Evolutionary conservation across 2,888 invertebrate species (phyloP).

Genomic region (Andrena dorsata): DNA sequence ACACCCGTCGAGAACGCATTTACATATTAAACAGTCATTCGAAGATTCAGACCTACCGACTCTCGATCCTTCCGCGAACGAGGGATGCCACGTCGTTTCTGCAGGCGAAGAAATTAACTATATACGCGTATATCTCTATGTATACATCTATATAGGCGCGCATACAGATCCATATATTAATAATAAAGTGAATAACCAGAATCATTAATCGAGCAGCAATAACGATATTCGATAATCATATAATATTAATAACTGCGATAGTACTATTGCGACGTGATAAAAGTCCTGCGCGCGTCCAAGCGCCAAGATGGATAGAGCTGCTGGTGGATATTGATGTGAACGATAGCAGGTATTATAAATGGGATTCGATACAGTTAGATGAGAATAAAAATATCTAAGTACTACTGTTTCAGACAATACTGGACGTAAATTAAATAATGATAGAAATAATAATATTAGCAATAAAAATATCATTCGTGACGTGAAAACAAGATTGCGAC

Average conservation of each 20-base stretch:
- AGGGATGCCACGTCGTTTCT: constrained; percentile 43
- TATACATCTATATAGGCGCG: constrained; percentile 53
- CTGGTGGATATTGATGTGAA: constrained; percentile 52
- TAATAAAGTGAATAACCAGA: constrained; percentile 67
- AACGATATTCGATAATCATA: constrained; percentile 63
- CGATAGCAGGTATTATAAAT: constrained; percentile 43
- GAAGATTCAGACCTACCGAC: background rate
- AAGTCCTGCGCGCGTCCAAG: constrained; percentile 3
- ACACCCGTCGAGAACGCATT: constrained; percentile 4
- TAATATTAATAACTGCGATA: constrained; percentile 63
- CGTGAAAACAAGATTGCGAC: constrained; percentile 56
- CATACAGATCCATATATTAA: constrained; percentile 65
- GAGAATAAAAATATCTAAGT: constrained; percentile 62
- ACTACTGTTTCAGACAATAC: constrained; percentile 75
- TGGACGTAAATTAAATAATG: constrained; percentile 81
- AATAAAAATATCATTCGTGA: constrained; percentile 56
- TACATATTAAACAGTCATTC: constrained; percentile 17
- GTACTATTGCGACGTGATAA: constrained; percentile 60
- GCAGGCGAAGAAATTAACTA: constrained; percentile 66
- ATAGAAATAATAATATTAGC: constrained; percentile 60
- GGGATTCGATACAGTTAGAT: constrained; percentile 41
- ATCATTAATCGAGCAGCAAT: constrained; percentile 66
- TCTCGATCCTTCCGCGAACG: constrained; percentile 29
- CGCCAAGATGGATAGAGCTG: constrained; percentile 38
- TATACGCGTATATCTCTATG: constrained; percentile 62